Percentiles rank a stretch among this genome's conserved stretches.
phyloP scores from a whole-genome alignment of 2,888 invertebrate genomes.

The Malacosoma neustria region DNA sequence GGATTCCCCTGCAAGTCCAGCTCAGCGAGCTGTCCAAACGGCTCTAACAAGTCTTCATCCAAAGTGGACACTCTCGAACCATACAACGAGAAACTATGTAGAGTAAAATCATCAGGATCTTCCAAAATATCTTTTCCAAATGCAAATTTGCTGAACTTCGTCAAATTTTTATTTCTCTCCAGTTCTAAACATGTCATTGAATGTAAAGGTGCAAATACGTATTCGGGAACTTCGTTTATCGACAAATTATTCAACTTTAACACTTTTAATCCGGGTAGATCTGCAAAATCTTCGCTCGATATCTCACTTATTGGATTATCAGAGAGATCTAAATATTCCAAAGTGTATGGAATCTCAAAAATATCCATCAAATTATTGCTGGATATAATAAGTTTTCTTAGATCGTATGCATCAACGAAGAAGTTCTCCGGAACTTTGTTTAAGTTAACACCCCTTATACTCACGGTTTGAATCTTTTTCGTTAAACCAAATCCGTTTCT shows the following conservation, averaged over 20 bases:
- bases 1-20: conserved; percentile 77
- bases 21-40: conserved; percentile 55
- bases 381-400: conserved; percentile 57
- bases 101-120: conserved; percentile 49
- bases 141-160: conserved; percentile 54
- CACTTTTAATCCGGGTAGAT: conserved; percentile 65
- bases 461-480: conserved; percentile 37
- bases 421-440: conserved; percentile 47
- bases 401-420: conserved; percentile 54
- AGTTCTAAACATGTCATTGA: conserved; percentile 66
- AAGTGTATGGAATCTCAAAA: conserved; percentile 71
- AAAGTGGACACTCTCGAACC: conserved; percentile 56
- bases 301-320: conserved; percentile 72
- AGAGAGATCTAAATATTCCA: conserved; percentile 77
- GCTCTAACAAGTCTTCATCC: conserved; percentile 40
- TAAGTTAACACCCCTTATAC: conserved; percentile 43
- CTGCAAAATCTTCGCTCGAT: conserved; percentile 57
- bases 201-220: conserved; percentile 70
- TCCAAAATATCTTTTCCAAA: conserved; percentile 52
- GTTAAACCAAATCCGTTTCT: conserved; percentile 50
- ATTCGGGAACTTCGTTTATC: conserved; percentile 67
- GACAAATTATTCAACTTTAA: conserved; percentile 74
- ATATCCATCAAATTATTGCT: conserved; percentile 71
- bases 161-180: conserved; percentile 70
- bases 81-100: conserved; percentile 59